A percentile compares a stretch with the other conserved stretches of the same genome.
phyloP scores from a whole-genome alignment of 2,113 vertebrate species.

The Otus sunia region DNA sequence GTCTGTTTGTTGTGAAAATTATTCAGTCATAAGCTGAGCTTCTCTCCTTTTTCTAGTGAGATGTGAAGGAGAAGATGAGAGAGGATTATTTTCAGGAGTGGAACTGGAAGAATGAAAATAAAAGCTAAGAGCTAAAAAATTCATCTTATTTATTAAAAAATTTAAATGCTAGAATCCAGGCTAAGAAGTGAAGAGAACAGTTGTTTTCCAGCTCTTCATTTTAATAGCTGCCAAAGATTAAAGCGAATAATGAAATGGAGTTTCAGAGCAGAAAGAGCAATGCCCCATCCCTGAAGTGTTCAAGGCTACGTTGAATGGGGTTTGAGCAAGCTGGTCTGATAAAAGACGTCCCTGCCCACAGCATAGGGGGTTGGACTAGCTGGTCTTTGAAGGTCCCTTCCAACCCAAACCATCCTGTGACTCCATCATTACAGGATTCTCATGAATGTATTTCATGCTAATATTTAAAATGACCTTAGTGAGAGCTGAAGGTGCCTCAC shows the following conservation, averaged over 20 bases:
- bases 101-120: slow-evolving; percentile 8
- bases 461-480: neutral
- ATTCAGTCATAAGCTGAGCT: neutral
- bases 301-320: neutral
- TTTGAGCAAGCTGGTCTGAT: neutral
- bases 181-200: neutral
- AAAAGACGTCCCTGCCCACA: neutral
- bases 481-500: neutral
- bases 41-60: neutral
- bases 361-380: neutral
- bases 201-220: neutral
- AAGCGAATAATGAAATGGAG: neutral
- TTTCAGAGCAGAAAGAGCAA: neutral
- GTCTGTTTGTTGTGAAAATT: slow-evolving; percentile 26
- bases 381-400: neutral
- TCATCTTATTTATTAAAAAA: neutral
- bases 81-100: slow-evolving; percentile 5
- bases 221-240: neutral
- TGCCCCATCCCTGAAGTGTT: neutral
- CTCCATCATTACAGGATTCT: neutral
- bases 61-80: neutral
- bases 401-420: neutral
- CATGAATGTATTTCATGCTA: neutral
- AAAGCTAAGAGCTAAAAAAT: neutral
- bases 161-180: neutral